Conservation (phyloP, 2,888 invertebrate genomes). For the Syritta pipiens region DNA sequence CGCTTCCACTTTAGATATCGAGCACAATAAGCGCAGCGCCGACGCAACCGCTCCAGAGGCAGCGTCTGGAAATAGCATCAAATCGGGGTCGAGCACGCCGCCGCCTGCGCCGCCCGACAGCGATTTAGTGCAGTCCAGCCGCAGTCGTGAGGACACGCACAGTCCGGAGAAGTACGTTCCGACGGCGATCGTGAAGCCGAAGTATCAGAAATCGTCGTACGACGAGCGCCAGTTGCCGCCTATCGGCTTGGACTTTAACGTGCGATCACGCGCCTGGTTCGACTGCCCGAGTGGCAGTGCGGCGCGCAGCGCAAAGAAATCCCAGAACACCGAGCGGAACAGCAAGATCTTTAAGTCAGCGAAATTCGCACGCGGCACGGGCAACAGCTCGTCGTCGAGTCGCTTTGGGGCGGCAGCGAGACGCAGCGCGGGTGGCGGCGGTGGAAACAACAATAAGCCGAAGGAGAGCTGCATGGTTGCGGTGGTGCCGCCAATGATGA, state of each 20-base stretch:
- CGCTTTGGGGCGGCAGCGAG: slow-evolving; percentile 41
- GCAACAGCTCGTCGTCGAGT: slow-evolving; percentile 17
- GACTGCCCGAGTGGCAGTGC: slow-evolving; percentile 50
- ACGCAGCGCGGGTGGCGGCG: slow-evolving; percentile 23
- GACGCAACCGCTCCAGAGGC: background rate
- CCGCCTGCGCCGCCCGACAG: background rate
- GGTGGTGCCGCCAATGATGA: slow-evolving; percentile 60
- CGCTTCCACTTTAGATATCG: slow-evolving; percentile 39
- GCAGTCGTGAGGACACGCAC: slow-evolving; percentile 47
- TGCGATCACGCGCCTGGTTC: slow-evolving; percentile 62
- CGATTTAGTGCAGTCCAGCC: slow-evolving; percentile 5
- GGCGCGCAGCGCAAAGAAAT: slow-evolving; percentile 42
- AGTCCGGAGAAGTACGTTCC: slow-evolving; percentile 68
- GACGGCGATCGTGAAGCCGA: slow-evolving; percentile 73
- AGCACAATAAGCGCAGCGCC: slow-evolving; percentile 9
- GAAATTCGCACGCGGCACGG: slow-evolving; percentile 41
- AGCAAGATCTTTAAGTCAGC: slow-evolving; percentile 60
- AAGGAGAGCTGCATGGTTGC: slow-evolving; percentile 51
- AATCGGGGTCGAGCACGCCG: slow-evolving; percentile 14
- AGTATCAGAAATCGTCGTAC: slow-evolving; percentile 76
- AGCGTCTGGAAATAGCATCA: slow-evolving; percentile 35
- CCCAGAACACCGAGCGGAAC: slow-evolving; percentile 53
- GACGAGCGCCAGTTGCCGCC: slow-evolving; percentile 77
- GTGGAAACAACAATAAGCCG: slow-evolving; percentile 26
- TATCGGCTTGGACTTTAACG: slow-evolving; percentile 73